A percentile compares a stretch with the other conserved stretches of the same genome.
Evolutionary conservation across 2,797 vertebrate species (phyloP).

Genomic region (Mus spretus): DNA sequence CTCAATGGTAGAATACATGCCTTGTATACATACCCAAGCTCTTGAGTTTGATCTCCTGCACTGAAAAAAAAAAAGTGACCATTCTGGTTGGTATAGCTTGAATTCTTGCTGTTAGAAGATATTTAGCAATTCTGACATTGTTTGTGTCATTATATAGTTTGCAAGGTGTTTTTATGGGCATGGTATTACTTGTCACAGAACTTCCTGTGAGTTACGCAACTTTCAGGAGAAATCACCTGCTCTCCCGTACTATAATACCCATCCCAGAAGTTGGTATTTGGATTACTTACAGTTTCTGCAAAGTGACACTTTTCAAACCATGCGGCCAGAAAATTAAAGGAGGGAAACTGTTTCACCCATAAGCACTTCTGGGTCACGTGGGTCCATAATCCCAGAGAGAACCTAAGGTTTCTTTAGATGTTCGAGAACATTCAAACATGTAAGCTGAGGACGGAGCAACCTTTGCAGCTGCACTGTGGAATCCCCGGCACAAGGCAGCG

Average conservation of each 20-base stretch:
- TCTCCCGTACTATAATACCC: neutral
- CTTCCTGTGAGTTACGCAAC: neutral
- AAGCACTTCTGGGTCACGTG: neutral
- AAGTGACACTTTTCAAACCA: conserved; percentile 16
- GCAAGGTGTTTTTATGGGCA: conserved; percentile 22
- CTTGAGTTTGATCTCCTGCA: neutral
- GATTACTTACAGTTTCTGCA: neutral
- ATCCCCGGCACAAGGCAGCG: conserved; percentile 65
- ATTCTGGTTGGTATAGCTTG: conserved; percentile 12
- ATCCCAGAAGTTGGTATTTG: conserved; percentile 36
- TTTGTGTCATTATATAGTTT: neutral
- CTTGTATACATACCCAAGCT: too few relatives aligned
- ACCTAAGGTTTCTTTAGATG: conserved; percentile 52
- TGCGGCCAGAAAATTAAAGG: neutral
- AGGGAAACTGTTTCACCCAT: neutral
- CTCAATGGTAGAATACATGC: neutral
- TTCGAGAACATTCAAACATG: conserved; percentile 15
- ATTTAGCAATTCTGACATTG: conserved; percentile 33
- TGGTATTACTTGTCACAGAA: conserved; percentile 43
- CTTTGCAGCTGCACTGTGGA: conserved; percentile 65
- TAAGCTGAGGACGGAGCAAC: conserved; percentile 79
- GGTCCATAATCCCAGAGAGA: neutral
- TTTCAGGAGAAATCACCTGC: conserved; percentile 13
- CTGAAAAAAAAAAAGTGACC: neutral
- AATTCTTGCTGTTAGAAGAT: neutral